Conservation (phyloP, 2,113 vertebrate species). For the Carassius auratus region DNA sequence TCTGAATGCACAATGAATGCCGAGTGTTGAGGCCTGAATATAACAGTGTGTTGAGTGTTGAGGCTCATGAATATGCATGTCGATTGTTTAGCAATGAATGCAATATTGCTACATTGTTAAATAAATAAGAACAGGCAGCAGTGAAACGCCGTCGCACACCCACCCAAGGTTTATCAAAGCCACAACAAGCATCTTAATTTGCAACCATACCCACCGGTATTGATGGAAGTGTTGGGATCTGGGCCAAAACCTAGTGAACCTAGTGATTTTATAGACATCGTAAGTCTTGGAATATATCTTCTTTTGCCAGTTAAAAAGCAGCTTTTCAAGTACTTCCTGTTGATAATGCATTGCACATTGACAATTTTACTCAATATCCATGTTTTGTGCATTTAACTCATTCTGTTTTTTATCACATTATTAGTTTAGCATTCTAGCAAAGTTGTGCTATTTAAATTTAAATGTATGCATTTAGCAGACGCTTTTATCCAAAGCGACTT, state of each 20-base stretch:
- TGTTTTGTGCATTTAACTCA: not conserved
- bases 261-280: not conserved
- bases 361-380: not conserved
- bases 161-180: not conserved
- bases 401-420: not conserved
- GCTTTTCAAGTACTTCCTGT: not conserved
- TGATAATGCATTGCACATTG: not conserved
- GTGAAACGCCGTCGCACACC: not conserved
- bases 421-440: not conserved
- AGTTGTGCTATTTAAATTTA: not conserved
- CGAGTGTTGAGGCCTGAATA: not conserved
- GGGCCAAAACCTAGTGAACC: not conserved
- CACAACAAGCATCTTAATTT: conserved; percentile 13
- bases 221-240: not conserved
- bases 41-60: no score
- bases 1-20: conserved; percentile 33
- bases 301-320: not conserved
- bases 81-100: not conserved
- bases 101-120: not conserved
- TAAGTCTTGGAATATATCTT: not conserved
- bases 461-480: no score
- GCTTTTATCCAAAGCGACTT: no score
- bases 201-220: not conserved
- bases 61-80: conserved; percentile 18
- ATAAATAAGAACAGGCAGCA: conserved; percentile 9